phyloP scores from a whole-genome alignment of 2,113 vertebrate genomes.

The Trogon melanurus region DNA sequence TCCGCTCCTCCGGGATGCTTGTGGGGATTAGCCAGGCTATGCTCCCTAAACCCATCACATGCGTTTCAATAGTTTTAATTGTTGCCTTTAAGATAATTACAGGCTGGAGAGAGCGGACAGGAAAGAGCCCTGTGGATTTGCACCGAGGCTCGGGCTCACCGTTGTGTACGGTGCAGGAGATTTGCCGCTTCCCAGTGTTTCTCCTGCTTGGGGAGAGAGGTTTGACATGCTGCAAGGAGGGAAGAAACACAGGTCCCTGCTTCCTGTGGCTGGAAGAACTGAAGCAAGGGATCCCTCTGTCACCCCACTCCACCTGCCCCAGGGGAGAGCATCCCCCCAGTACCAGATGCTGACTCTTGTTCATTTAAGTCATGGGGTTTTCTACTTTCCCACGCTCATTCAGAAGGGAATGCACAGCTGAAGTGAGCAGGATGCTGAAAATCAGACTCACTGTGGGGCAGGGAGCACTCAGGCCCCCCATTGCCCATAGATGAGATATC shows the following conservation, averaged over 20 bases:
- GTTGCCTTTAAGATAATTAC: constrained; percentile 65
- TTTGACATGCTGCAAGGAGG: background rate
- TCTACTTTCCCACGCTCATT: background rate
- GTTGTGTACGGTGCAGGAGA: background rate
- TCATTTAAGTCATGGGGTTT: background rate
- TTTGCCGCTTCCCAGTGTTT: background rate
- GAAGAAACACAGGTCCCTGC: background rate
- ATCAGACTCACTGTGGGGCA: background rate
- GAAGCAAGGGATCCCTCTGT: background rate
- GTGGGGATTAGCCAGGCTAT: constrained; percentile 28
- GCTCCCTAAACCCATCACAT: constrained; percentile 52
- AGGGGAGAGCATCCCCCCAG: background rate
- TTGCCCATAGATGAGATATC: background rate
- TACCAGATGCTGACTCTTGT: background rate
- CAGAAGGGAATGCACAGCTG: background rate
- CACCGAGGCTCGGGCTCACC: background rate
- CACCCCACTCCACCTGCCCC: background rate
- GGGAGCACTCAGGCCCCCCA: background rate
- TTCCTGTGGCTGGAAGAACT: background rate
- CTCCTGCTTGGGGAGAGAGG: background rate
- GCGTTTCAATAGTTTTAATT: constrained; percentile 60
- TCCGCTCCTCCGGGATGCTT: constrained; percentile 4
- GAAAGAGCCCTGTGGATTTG: constrained; percentile 47
- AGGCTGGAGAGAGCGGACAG: background rate
- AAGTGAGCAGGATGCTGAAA: background rate